Base-by-base conservation (phyloP, 1,140 invertebrate species). In the Cyphomyrmex costatus region DNA sequence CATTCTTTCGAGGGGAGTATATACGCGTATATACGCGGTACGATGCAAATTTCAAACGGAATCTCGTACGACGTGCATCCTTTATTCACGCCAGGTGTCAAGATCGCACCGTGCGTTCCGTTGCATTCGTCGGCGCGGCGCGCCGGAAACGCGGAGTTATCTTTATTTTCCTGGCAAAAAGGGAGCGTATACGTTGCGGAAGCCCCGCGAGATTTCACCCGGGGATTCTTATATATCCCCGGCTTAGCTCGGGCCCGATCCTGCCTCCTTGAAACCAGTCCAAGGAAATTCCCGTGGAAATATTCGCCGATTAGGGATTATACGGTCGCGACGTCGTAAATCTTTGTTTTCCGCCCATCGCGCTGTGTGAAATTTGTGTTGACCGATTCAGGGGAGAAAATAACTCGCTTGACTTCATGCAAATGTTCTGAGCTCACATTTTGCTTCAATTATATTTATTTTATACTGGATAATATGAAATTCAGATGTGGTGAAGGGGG, bases 101-200 rank as follows among this genome's bases (percentile, higher is more conserved):
- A 73, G 78, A 60, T 74, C 79, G 27, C 14, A 33, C 46, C 33
- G n/a, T 5, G 46, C 56, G 33, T 70, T 14, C n/a, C 42, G 21
- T 76, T 8, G 56, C 21, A 63, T 77, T 19, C 42, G 36, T 27
- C 74, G 27, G 14, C 30, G 51, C 42, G 63, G 33, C 27, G 61
- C 58, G 78, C 66, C 66, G 79, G 80, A 87, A 65, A 36, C 49
- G 49, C 68, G 27, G 46, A 73, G 79, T 87, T 87, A 86, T 86
- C 86, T 84, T 66, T 68, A 63, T 65, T n/a, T 58, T 33, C 24
- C 49, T 58, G 51, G 21, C 49, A 60, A 46, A 74, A 24, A 56
- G 65, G 27, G 58, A 51, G 12, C 27, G 42, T 60, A 21, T 79
- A 53, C 14, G 19, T 19, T 16, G 65, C 60, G 24, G 21, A 51